These are phyloP conservation scores for Anseranas semipalmata DNA, from an alignment of 2,113 vertebrate species.

Conservation along the genomic window DNA sequence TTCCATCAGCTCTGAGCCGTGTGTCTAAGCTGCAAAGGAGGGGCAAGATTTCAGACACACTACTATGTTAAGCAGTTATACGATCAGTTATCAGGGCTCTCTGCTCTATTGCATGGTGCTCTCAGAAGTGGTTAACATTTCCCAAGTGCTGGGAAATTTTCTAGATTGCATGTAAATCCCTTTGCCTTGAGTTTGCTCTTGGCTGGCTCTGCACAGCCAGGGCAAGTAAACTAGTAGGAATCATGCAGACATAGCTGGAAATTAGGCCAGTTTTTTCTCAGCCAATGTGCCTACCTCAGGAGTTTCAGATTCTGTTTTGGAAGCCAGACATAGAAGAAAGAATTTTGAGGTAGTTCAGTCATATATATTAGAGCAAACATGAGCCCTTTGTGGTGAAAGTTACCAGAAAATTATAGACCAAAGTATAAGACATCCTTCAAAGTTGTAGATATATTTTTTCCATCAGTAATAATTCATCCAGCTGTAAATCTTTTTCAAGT, in stretches of 20 bases:
- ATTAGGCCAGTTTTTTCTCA: neutral
- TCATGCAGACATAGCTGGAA: neutral
- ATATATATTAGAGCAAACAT: conserved; percentile 8
- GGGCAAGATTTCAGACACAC: neutral
- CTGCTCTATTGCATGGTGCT: neutral
- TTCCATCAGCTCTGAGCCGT: neutral
- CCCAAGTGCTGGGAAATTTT: neutral
- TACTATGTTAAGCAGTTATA: neutral
- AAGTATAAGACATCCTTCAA: neutral
- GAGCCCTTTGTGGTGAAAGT: neutral
- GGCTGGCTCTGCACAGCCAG: neutral
- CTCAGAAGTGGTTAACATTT: neutral
- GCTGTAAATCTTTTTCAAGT: conserved; percentile 30
- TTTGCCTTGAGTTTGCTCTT: neutral
- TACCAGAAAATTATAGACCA: neutral
- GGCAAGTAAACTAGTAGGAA: accelerated
- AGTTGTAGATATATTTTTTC: neutral
- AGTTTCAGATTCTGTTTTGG: neutral
- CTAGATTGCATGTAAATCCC: neutral
- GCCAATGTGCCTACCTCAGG: neutral
- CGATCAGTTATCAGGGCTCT: neutral
- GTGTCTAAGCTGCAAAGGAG: neutral
- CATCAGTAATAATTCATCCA: neutral
- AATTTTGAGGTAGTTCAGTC: neutral
- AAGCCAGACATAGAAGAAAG: neutral